phyloP scores from a whole-genome alignment of 2,113 vertebrate species.

The Eurypyga helias region DNA sequence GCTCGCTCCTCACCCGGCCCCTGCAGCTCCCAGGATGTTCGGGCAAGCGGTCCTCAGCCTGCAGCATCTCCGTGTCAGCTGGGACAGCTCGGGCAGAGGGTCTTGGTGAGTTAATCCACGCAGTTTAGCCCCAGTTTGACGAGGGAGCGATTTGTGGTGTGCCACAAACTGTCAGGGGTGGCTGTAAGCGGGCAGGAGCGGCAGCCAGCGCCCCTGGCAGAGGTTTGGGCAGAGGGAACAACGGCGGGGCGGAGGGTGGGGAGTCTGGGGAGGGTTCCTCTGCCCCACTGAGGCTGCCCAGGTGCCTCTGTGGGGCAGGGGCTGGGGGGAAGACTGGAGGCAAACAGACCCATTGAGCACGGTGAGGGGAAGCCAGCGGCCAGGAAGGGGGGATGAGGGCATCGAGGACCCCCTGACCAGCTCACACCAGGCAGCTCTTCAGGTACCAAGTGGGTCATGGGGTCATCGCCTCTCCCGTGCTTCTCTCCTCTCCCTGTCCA shows the following conservation, averaged over 20 bases:
- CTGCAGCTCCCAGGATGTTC: background rate
- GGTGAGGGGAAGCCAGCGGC: background rate
- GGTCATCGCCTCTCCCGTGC: background rate
- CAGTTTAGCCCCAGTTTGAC: background rate
- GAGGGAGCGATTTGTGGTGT: accelerated
- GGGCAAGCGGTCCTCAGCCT: background rate
- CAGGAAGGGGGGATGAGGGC: background rate
- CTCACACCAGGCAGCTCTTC: background rate
- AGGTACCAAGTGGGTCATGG: too few species aligned
- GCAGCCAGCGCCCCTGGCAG: background rate
- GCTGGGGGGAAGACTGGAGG: background rate
- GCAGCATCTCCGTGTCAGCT: background rate
- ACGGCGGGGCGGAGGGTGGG: background rate
- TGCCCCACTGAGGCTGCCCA: background rate
- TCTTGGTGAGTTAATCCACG: background rate
- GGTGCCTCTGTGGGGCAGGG: accelerated
- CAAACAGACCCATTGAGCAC: background rate
- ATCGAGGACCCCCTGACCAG: background rate
- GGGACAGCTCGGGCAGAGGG: background rate
- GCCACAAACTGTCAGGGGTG: background rate
- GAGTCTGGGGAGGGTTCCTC: background rate
- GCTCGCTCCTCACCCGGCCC: background rate
- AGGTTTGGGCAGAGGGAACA: background rate
- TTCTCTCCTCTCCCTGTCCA: background rate
- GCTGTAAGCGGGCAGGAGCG: background rate